phyloP scores from a whole-genome alignment of 92 coral and sea anemone species.

The Epizoanthus ramosus region DNA sequence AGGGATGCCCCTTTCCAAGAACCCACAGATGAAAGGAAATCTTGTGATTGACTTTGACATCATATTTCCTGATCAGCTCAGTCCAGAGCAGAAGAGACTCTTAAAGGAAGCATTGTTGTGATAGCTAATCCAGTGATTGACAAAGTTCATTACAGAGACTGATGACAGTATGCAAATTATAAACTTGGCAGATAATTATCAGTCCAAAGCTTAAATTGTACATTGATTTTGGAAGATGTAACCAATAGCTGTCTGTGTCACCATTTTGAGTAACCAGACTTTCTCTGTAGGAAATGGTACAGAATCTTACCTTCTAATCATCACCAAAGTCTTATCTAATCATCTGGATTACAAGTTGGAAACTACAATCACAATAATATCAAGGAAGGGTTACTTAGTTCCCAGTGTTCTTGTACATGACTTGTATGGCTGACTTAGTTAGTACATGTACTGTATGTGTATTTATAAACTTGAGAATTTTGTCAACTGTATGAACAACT shows the following conservation, averaged over 20 bases:
- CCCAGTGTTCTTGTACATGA: too few relatives aligned
- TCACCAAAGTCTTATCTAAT: too few relatives aligned
- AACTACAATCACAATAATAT: too few relatives aligned
- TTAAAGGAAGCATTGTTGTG: constrained; percentile 89
- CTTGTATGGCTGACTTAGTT: too few relatives aligned
- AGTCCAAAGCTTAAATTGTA: neutral
- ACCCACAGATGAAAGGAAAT: constrained; percentile 81
- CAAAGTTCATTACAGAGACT: neutral
- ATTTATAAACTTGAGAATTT: too few relatives aligned
- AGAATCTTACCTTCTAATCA: too few relatives aligned
- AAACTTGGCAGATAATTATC: neutral
- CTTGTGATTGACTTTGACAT: constrained; percentile 92
- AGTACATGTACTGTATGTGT: too few relatives aligned
- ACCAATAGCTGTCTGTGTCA: too few relatives aligned
- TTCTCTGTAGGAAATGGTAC: neutral
- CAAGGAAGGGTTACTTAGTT: too few relatives aligned
- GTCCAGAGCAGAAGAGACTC: constrained; percentile 95
- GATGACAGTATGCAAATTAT: neutral
- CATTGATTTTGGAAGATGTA: too few relatives aligned
- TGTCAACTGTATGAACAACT: too few relatives aligned
- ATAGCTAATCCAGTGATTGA: neutral
- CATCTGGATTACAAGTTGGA: too few relatives aligned
- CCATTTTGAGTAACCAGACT: neutral
- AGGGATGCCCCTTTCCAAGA: constrained; percentile 93
- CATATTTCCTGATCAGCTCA: constrained; percentile 88